Evolutionary conservation across 2,797 vertebrate genomes (phyloP), one percentile per base, ranked within the genome.

Genomic region (Aythya fuligula): DNA sequence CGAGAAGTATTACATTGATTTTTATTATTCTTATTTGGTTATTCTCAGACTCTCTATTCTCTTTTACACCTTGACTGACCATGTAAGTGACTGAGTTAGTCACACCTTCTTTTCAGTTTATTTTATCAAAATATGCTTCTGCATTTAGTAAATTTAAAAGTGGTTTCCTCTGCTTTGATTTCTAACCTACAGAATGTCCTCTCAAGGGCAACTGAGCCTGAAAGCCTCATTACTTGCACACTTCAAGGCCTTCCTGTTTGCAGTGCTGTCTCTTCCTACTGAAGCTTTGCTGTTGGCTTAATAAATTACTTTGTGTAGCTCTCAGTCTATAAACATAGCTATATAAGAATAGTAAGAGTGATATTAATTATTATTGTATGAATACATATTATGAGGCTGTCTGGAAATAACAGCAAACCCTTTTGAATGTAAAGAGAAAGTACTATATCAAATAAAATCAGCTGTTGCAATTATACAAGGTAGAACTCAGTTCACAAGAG

Each of bases 1-100:
- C 58, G 25, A 78, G 85, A 93, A 94, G 85, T 77, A n/a, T 47
- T 67, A 38, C 76, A 91, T 83, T 89, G 75, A 94, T 91, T 87
- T 88, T 89, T 80, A 61, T 67, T 58, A 39, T 93, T 91, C 69
- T 96, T 70, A 62, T 77, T 54, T 39, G n/a, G 38, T 32, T 87
- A 30, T 76, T 80, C 95, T 88, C 81, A 90, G 57, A 84, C 27
- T 70, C 80, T 38, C 16, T 65, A 57, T 51, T 66, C 21, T 34
- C 6, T 66, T 28, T 80, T 67, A 54, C 20, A 54, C 20, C 41
- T 88, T 69, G 74, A 51, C 27, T 80, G 43, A 61, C 15, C 43
- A 77, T 38, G 58, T 81, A 86, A 75, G 54, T 34, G 36, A 32
- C 14, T 13, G 27, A 69, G 27, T 87, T 54, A 80, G 17, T 62